Percentiles rank a stretch among this genome's conserved stretches.
Evolutionary conservation across 1,140 invertebrate genomes (phyloP).

Genomic region (Atta cephalotes): DNA sequence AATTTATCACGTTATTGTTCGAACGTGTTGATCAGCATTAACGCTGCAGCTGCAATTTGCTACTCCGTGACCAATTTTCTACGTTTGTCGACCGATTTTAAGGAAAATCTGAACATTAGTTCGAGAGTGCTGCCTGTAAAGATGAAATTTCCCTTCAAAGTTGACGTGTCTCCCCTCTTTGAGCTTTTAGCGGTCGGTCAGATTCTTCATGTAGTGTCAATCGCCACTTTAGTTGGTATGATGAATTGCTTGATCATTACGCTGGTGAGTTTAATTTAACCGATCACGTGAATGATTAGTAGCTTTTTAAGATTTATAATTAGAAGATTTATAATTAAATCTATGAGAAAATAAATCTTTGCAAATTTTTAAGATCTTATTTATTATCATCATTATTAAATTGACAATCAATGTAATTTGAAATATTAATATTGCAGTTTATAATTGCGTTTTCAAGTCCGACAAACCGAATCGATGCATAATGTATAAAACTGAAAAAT

Average conservation of each 20-base stretch:
- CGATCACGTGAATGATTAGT: background rate
- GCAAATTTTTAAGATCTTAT: no score
- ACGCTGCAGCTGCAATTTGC: conserved; percentile 8
- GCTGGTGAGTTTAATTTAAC: conserved; percentile 45
- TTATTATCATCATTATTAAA: no score
- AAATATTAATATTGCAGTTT: no score
- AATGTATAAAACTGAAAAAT: no score
- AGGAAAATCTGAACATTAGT: background rate
- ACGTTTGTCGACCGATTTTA: background rate
- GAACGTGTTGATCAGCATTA: conserved; percentile 51
- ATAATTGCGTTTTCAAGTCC: no score
- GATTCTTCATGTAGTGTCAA: conserved; percentile 24
- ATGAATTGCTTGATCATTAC: conserved; percentile 55
- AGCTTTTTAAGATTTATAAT: background rate
- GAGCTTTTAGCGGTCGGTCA: conserved; percentile 43
- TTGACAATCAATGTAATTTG: no score
- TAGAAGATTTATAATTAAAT: no score
- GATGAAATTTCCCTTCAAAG: conserved; percentile 65
- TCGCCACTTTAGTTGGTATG: background rate
- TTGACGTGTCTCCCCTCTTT: conserved; percentile 38
- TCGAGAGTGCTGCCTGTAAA: conserved; percentile 50
- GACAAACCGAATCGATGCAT: no score
- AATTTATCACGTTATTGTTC: conserved; percentile 52
- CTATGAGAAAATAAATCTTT: no score
- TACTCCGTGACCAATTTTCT: conserved; percentile 7